These are phyloP conservation scores for Anoura caudifer DNA, from an alignment of 2,113 vertebrate genomes.

Conservation along the genomic window DNA sequence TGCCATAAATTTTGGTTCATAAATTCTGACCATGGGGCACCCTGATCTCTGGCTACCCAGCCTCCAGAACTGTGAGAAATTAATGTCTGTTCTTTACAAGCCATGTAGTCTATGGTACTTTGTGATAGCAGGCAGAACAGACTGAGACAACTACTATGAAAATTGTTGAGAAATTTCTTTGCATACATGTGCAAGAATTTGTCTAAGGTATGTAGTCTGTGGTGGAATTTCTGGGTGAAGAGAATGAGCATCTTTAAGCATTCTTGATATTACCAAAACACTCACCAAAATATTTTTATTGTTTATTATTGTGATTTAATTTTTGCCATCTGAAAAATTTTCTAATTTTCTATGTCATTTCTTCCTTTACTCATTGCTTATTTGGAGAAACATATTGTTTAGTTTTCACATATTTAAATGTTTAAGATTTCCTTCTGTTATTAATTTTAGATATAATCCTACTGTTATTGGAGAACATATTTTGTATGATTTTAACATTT, in stretches of 20 bases:
- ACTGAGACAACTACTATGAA: not conserved
- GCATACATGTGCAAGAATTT: not conserved
- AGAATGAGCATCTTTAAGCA: not conserved
- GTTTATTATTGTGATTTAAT: not conserved
- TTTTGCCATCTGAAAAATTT: constrained; percentile 7
- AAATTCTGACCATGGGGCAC: not conserved
- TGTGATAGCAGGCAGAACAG: not conserved
- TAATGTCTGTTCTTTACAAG: not conserved
- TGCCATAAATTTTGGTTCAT: not conserved
- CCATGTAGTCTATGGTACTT: not conserved
- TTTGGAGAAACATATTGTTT: not conserved
- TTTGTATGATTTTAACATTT: not conserved
- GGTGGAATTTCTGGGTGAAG: not conserved
- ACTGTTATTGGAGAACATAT: not conserved
- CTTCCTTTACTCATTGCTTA: not conserved
- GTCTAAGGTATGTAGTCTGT: not conserved
- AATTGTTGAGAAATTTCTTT: not conserved
- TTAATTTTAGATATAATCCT: not conserved
- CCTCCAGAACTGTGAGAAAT: not conserved
- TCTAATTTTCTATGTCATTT: not conserved
- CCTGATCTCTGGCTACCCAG: not conserved
- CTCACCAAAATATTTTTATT: not conserved
- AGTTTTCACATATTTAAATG: not conserved
- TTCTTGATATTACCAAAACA: not conserved
- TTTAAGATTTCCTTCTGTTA: not conserved